Conservation (phyloP, 2,888 invertebrate species). For the Plebejus argus region DNA sequence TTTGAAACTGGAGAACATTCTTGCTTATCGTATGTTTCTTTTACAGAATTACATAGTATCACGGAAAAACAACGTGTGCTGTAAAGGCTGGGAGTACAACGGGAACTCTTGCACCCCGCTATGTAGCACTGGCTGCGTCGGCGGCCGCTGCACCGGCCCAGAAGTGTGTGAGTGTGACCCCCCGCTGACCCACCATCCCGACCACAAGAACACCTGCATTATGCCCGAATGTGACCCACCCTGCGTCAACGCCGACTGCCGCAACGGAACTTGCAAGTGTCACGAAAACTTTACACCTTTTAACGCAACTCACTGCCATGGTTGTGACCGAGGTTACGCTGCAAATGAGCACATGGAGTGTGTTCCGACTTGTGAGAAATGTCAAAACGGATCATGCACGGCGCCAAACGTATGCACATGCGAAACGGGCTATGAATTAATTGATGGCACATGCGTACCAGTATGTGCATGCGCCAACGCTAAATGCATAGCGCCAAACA, state of each 20-base stretch:
- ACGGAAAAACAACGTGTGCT: slow-evolving; percentile 60
- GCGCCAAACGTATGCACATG: slow-evolving; percentile 55
- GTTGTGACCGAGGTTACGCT: slow-evolving; percentile 52
- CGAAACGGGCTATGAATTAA: slow-evolving; percentile 47
- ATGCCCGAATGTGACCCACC: slow-evolving; percentile 55
- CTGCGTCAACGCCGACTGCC: slow-evolving; percentile 62
- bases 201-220: slow-evolving; percentile 58
- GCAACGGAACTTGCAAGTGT: slow-evolving; percentile 63
- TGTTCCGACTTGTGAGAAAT: slow-evolving; percentile 43
- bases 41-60: slow-evolving; percentile 55
- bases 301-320: slow-evolving; percentile 47
- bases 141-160: slow-evolving; percentile 68
- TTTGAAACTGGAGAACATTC: background rate
- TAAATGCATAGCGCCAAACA: slow-evolving; percentile 40
- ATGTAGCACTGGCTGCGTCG: slow-evolving; percentile 72
- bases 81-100: slow-evolving; percentile 67
- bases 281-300: slow-evolving; percentile 47
- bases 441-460: slow-evolving; percentile 45
- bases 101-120: slow-evolving; percentile 64
- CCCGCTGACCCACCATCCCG: slow-evolving; percentile 55
- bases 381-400: slow-evolving; percentile 49
- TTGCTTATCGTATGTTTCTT: background rate
- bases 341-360: slow-evolving; percentile 39
- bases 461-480: slow-evolving; percentile 44
- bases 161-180: slow-evolving; percentile 61